These are phyloP conservation scores for Trinorchestia longiramus DNA, from an alignment of 1,140 invertebrate genomes.

Conservation along the genomic window DNA sequence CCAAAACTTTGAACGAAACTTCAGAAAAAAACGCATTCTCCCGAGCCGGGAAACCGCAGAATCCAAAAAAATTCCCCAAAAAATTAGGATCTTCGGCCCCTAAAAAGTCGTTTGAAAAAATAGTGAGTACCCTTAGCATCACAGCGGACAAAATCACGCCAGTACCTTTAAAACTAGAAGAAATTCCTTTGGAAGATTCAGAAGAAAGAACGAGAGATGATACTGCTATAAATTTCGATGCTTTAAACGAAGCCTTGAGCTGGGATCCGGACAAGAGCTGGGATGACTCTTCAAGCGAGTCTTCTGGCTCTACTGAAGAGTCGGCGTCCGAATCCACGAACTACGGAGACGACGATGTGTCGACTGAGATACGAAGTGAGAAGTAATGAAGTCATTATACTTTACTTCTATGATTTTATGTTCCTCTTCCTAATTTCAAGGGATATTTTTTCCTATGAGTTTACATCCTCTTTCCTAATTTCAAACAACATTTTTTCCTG, in stretches of 20 bases:
- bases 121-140: conserved; percentile 10
- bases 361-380: neutral
- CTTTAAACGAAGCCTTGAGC: conserved; percentile 18
- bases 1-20: neutral
- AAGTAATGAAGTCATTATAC: neutral
- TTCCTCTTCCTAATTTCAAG: too few relatives aligned
- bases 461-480: too few relatives aligned
- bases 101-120: neutral
- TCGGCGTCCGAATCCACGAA: neutral
- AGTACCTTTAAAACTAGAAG: neutral
- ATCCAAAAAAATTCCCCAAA: neutral
- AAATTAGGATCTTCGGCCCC: neutral
- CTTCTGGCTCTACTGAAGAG: neutral
- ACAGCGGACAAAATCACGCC: conserved; percentile 29
- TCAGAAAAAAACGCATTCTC: neutral
- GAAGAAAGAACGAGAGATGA: neutral
- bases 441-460: too few relatives aligned
- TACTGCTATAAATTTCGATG: neutral
- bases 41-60: neutral
- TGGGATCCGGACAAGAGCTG: neutral
- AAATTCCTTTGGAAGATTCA: neutral
- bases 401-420: too few relatives aligned
- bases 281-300: neutral
- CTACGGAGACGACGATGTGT: neutral
- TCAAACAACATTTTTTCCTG: too few relatives aligned